phyloP scores from a whole-genome alignment of 2,797 vertebrate genomes.

The Clarias laeviceps region DNA sequence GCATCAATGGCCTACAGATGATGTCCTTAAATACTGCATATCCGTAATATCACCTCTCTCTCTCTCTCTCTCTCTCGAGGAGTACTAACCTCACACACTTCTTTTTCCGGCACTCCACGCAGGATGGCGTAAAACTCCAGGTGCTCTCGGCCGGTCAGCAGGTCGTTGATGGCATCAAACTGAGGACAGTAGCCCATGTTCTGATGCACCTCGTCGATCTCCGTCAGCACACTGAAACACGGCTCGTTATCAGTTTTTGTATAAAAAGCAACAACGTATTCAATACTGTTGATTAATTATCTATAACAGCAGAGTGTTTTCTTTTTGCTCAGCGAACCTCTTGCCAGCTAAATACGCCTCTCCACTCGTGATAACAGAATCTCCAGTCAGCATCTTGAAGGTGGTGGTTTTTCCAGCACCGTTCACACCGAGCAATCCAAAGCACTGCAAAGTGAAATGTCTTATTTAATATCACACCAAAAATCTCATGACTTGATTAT shows the following conservation, averaged over 20 bases:
- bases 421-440: conserved; percentile 95
- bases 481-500: not conserved
- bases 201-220: conserved; percentile 93
- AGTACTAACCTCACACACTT: conserved; percentile 90
- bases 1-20: not conserved
- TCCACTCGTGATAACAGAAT: conserved; percentile 81
- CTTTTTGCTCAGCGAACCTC: conserved; percentile 74
- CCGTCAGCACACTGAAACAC: conserved; percentile 80
- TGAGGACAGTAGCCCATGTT: conserved; percentile 99
- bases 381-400: conserved; percentile 98
- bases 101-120: conserved; percentile 93
- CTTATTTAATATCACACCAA: not conserved
- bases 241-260: not conserved
- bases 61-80: not conserved
- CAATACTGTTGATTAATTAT: not conserved
- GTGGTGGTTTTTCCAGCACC: conserved; percentile 97
- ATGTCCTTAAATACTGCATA: not conserved
- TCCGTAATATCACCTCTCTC: not conserved
- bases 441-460: conserved; percentile 79
- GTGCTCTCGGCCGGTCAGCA: conserved; percentile 93
- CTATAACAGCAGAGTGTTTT: not conserved
- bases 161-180: conserved; percentile 94
- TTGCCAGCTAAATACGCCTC: conserved; percentile 92
- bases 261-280: not conserved
- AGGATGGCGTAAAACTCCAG: conserved; percentile 95